Percentiles rank a stretch among this genome's conserved stretches.
These are phyloP conservation scores for Frankliniella intonsa DNA, from an alignment of 2,888 invertebrate genomes.

Conservation along the genomic window DNA sequence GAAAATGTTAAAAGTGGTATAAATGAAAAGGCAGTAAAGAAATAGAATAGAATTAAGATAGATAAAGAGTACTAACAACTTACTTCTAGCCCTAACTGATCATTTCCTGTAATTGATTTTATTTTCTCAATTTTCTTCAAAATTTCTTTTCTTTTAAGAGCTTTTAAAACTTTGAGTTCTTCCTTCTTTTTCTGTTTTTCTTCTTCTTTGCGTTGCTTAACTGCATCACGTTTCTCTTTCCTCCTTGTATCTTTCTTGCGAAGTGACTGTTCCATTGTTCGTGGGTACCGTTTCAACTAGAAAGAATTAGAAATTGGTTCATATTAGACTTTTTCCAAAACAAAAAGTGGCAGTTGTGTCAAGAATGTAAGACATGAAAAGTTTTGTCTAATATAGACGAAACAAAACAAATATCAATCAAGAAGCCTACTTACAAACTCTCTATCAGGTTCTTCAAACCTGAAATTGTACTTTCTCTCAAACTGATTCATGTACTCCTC, in stretches of 20 bases:
- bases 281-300: constrained; percentile 83
- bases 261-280: constrained; percentile 77
- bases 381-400: constrained; percentile 21
- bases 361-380: not conserved
- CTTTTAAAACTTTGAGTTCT: constrained; percentile 82
- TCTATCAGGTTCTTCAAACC: constrained; percentile 93
- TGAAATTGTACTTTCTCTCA: constrained; percentile 91
- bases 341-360: constrained; percentile 33
- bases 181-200: constrained; percentile 78
- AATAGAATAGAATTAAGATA: too few species aligned
- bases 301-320: constrained; percentile 37
- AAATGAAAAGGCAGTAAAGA: not conserved
- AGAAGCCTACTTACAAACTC: constrained; percentile 64
- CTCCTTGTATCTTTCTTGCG: constrained; percentile 75
- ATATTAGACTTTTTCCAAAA: not conserved
- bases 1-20: constrained; percentile 37
- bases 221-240: constrained; percentile 69
- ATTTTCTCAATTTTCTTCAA: constrained; percentile 81
- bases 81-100: constrained; percentile 61
- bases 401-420: constrained; percentile 24
- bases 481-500: constrained; percentile 87
- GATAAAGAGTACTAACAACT: constrained; percentile 33
- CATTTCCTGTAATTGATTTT: constrained; percentile 82
- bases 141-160: constrained; percentile 83
- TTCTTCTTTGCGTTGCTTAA: constrained; percentile 66